Conservation (phyloP, 2,888 invertebrate species). For the Trileptium ribeirensis region DNA sequence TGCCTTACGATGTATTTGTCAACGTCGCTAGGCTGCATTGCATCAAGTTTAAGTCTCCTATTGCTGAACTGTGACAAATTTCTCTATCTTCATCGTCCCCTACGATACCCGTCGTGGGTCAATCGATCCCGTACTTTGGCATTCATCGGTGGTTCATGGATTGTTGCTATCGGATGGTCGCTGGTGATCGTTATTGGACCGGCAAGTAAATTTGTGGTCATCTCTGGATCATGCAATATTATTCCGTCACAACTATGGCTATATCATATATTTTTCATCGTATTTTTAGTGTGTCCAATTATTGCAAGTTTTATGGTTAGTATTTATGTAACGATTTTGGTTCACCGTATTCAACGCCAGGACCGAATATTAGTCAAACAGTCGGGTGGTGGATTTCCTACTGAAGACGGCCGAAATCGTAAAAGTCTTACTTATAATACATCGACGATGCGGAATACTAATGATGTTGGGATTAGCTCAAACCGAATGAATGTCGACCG, state of each 20-base stretch:
- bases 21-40: constrained; percentile 1
- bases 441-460: too few species aligned
- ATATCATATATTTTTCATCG: not conserved
- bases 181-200: not conserved
- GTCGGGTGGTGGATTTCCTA: too few species aligned
- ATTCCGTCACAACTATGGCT: not conserved
- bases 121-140: not conserved
- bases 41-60: constrained; percentile 9
- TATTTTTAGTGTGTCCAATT: not conserved
- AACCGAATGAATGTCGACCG: too few species aligned
- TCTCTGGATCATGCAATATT: not conserved
- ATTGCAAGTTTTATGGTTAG: not conserved
- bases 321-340: not conserved
- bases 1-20: not conserved
- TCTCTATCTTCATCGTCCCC: constrained; percentile 8
- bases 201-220: not conserved
- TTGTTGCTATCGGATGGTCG: not conserved
- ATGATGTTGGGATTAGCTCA: too few species aligned
- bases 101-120: not conserved
- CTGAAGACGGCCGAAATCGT: too few species aligned
- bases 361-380: too few species aligned
- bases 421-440: too few species aligned
- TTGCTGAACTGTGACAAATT: constrained; percentile 24
- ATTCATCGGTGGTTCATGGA: not conserved
- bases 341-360: too few species aligned